phyloP scores from a whole-genome alignment of 2,888 invertebrate species.

The Anarsia innoxiella region DNA sequence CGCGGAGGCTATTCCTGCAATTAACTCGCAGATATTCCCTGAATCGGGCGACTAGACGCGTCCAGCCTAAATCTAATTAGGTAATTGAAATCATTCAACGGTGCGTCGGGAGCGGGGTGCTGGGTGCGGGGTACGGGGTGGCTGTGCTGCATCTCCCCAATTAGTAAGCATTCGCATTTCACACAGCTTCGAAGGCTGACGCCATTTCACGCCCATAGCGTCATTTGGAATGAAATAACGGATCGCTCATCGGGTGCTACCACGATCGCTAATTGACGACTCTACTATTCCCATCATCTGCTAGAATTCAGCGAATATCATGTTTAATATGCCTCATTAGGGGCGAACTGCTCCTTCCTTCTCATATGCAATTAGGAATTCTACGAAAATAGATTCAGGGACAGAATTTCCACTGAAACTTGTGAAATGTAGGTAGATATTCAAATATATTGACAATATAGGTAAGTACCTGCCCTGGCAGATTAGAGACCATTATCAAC shows the following conservation, averaged over 20 bases:
- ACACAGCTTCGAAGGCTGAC: conserved; percentile 21
- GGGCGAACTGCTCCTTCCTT: conserved; percentile 16
- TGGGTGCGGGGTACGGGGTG: conserved; percentile 8
- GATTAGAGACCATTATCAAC: too few relatives aligned
- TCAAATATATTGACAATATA: too few relatives aligned
- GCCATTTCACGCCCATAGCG: conserved; percentile 21
- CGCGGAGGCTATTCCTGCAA: conserved; percentile 27
- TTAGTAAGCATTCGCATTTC: conserved; percentile 31
- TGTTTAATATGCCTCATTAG: conserved; percentile 18
- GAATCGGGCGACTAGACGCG: conserved; percentile 19
- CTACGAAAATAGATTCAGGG: too few relatives aligned
- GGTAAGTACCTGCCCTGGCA: too few relatives aligned
- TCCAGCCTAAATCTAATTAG: conserved; percentile 45
- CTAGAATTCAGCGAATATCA: conserved; percentile 16
- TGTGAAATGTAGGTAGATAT: too few relatives aligned
- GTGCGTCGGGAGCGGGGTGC: conserved; percentile 8
- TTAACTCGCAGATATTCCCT: conserved; percentile 25
- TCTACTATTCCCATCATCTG: conserved; percentile 21
- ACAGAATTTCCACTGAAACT: too few relatives aligned
- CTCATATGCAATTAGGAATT: conserved; percentile 12
- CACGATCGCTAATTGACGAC: conserved; percentile 28
- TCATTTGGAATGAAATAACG: conserved; percentile 29
- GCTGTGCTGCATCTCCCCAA: conserved; percentile 37
- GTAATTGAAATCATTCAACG: conserved; percentile 44
- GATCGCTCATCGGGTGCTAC: conserved; percentile 28